Conservation (phyloP, 2,113 vertebrate genomes). For the Malurus cyaneus region DNA sequence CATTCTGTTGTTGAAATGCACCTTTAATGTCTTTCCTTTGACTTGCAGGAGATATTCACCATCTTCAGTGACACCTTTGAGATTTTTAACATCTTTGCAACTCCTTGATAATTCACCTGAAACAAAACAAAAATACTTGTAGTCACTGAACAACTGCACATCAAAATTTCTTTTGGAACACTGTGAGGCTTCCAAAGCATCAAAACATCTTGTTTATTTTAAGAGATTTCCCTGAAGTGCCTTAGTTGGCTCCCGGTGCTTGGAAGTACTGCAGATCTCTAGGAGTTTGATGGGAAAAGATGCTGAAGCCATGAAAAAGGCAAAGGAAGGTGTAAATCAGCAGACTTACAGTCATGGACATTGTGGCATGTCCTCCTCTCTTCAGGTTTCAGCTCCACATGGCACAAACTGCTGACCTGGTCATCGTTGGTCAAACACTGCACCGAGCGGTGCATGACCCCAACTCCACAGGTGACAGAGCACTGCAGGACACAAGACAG, state of each 20-base stretch:
- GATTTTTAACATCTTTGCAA: slow-evolving; percentile 82
- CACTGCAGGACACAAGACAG: slow-evolving; percentile 76
- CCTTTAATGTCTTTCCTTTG: slow-evolving; percentile 86
- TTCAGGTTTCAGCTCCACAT: slow-evolving; percentile 76
- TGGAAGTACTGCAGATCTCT: background rate
- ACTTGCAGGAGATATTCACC: slow-evolving; percentile 86
- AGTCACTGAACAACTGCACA: background rate
- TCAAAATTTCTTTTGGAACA: background rate
- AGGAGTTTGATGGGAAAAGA: background rate
- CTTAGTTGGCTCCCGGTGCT: background rate
- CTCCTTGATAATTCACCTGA: slow-evolving; percentile 85
- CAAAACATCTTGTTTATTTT: background rate
- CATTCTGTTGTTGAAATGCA: slow-evolving; percentile 37
- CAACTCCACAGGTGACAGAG: slow-evolving; percentile 85
- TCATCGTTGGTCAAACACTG: slow-evolving; percentile 83
- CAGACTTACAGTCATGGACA: slow-evolving; percentile 84
- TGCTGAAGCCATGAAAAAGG: background rate
- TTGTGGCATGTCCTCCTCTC: slow-evolving; percentile 81
- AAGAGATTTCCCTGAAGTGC: background rate
- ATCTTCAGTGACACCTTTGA: slow-evolving; percentile 75
- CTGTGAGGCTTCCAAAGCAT: background rate
- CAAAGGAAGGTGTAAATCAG: background rate
- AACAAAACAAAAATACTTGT: slow-evolving; percentile 13
- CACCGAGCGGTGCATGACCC: slow-evolving; percentile 87
- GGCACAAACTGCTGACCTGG: slow-evolving; percentile 78